phyloP scores from a whole-genome alignment of 2,113 vertebrate genomes.

The Triplophysa tibetana region DNA sequence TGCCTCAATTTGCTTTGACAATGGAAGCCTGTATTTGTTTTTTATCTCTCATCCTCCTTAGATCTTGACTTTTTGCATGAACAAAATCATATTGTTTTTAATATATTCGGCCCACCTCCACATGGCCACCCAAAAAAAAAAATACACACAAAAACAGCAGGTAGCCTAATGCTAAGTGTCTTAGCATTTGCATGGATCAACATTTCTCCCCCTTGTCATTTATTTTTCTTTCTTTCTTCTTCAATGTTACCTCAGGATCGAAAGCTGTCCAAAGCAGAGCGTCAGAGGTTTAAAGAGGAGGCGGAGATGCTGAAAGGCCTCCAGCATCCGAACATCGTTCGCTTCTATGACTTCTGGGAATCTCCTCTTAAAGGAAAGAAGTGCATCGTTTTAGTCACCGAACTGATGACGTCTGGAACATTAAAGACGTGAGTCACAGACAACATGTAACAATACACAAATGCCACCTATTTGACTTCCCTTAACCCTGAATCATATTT shows the following conservation, averaged over 20 bases:
- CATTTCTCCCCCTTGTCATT: background rate
- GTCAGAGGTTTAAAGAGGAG: slow-evolving; percentile 96
- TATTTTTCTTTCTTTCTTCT: background rate
- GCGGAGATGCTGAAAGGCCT: slow-evolving; percentile 97
- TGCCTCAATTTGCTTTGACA: slow-evolving; percentile 21
- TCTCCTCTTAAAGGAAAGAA: slow-evolving; percentile 91
- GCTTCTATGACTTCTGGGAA: slow-evolving; percentile 99
- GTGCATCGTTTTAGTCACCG: slow-evolving; percentile 94
- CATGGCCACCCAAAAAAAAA: no score
- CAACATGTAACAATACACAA: background rate
- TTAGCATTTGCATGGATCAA: background rate
- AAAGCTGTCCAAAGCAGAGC: slow-evolving; percentile 91
- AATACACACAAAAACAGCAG: no score
- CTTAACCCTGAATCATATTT: background rate
- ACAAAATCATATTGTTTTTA: background rate
- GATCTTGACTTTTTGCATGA: slow-evolving; percentile 21
- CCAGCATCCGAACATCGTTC: slow-evolving; percentile 96
- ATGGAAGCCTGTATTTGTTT: background rate
- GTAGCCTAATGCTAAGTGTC: no score
- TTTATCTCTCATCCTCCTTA: background rate
- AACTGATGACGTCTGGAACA: slow-evolving; percentile 97
- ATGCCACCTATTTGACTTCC: background rate
- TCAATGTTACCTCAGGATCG: slow-evolving; percentile 77
- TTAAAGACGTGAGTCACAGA: slow-evolving; percentile 91
- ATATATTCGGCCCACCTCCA: background rate